Conservation (phyloP, 2,797 vertebrate species). For the Phalanger gymnotis region DNA sequence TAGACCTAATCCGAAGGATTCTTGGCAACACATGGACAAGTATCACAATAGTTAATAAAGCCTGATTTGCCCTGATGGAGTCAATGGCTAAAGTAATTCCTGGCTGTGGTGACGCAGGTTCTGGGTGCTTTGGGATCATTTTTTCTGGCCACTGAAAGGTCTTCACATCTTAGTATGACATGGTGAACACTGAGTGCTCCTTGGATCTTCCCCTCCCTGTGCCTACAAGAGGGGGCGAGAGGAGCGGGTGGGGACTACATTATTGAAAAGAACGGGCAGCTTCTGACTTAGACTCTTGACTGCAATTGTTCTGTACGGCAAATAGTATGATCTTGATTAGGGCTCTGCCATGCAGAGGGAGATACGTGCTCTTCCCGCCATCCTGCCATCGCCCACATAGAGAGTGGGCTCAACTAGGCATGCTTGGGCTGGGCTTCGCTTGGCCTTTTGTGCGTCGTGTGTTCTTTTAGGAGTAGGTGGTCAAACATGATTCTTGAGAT, state of each 20-base stretch:
- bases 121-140: neutral
- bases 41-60: neutral
- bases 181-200: neutral
- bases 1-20: neutral
- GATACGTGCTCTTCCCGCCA: neutral
- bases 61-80: neutral
- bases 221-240: neutral
- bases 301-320: neutral
- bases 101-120: no score
- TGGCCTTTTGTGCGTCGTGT: neutral
- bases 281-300: neutral
- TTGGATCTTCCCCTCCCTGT: neutral
- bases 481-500: neutral
- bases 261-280: neutral
- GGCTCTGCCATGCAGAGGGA: neutral
- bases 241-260: neutral
- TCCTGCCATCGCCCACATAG: neutral
- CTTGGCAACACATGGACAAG: neutral
- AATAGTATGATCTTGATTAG: neutral
- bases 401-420: neutral
- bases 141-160: neutral
- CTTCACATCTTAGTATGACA: neutral
- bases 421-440: neutral
- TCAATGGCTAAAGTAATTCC: neutral
- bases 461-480: neutral